Evolutionary conservation across 1,140 invertebrate genomes (phyloP), one percentile per base, ranked within the genome.

Genomic region (Elymnias hypermnestra): DNA sequence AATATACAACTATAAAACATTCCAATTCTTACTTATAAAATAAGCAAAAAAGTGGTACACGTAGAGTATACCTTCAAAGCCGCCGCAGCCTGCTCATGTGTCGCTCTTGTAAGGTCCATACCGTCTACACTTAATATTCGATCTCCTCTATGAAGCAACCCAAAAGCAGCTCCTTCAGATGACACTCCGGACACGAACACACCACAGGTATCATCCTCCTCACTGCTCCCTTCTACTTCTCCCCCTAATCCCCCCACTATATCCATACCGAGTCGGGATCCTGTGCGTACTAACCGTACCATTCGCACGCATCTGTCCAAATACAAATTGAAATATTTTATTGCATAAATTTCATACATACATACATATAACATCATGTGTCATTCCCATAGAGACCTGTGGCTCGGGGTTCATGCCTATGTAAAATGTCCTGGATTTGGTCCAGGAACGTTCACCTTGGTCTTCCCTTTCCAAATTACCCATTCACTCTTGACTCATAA

Each of bases 181-280:
- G 98, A 86, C 41, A 99, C 98, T 66, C 98, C 99, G n/a, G 97
- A 98, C 39, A 99, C 95, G 37, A 87, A 87, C 1, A 87, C 86
- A 2, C 86, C 86, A 46, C 75, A 83, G 0, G 79, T 55, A 3
- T 82, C 77, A n/a, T 74, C 76, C 12, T 82, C 82, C 7, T 60
- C 63, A 18, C 22, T 57, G 23, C 25, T 54, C 1, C 55, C 54
- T 9, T 81, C 75, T 8, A 46, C 38, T 17, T 99, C 97, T 8
- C 95, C 96, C 87, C 99, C 97, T 83, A 99, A 96, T 33, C 98
- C 98, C 23, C 98, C 98, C 18, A 99, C 97, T 56, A 99, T 99
- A 74, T 99, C 99, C 88, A 99, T 99, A 26, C 97, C 97, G 35
- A 99, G 89, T 22, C 93, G 91, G 9, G 86, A 87, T 3, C 86